Evolutionary conservation across 2,888 invertebrate genomes (phyloP), one percentile per base, ranked within the genome.

Genomic region (Galeopsomyia nigrocyanea): DNA sequence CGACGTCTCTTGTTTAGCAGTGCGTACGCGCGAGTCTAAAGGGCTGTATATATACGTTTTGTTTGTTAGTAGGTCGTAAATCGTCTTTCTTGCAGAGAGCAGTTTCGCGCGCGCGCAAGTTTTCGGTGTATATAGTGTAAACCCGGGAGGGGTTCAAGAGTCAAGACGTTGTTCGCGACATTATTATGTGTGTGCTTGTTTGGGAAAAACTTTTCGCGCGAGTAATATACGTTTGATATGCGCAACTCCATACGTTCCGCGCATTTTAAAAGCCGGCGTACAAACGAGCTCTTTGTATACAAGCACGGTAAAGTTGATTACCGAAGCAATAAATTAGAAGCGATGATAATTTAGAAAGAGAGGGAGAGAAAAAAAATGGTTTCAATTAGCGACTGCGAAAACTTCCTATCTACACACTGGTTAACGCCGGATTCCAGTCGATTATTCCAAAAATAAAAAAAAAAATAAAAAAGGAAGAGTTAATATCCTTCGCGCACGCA

Each of bases 121-220:
- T 71, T n/a, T 56, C 50, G 17, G 39, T 26, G 60, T 46, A 13
- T 46, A 13, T 19, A 10, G n/a, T 53, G 49, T 46, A 51, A 21
- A 63, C 2, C 21, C 7, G 21, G 17, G 58, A 26, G 9, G 5
- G 17, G 22, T 46, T 16, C 39, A 19, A 39, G 47, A 31, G 17
- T 5, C 13, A 53, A 26, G 17, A 57, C 47, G 51, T 5, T 46
- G 21, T 9, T n/a, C 60, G 56, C 58, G 55, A 68, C 68, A 65
- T 73, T 73, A 73, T 68, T 50, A 73, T 73, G 68, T 60, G 61
- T 73, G 68, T 60, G 61, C 73, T 68, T 47, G 56, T 73, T 68
- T 68, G 13, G 46, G 39, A n/a, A 49, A 60, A 68, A 73, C 51
- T 61, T 73, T 72, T 21, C 5, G 26, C 39, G 26, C 13, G 7